These are phyloP conservation scores for Kradibia gibbosae DNA, from an alignment of 1,140 invertebrate species.

Conservation along the genomic window DNA sequence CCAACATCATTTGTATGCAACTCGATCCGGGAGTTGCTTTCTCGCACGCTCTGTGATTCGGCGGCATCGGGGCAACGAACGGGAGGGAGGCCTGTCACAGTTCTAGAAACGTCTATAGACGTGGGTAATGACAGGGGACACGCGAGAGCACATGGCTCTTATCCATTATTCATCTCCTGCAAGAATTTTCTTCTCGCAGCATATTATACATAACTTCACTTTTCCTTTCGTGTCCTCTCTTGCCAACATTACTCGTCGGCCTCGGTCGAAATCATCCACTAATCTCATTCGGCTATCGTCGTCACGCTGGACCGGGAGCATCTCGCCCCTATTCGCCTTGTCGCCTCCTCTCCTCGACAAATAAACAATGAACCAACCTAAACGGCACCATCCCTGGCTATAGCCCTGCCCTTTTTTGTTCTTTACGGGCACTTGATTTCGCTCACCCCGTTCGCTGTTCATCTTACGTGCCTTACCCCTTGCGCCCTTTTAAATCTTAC, in stretches of 20 bases:
- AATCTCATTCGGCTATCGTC: constrained; percentile 12
- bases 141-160: constrained; percentile 40
- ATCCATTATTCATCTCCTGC: constrained; percentile 49
- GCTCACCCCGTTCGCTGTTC: neutral
- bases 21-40: neutral
- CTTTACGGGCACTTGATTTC: constrained; percentile 30
- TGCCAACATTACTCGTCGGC: too few relatives aligned
- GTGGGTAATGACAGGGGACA: constrained; percentile 46
- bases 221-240: neutral
- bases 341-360: neutral
- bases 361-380: constrained; percentile 4
- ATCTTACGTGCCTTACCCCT: neutral
- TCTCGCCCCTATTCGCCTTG: neutral
- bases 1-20: constrained; percentile 61
- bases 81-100: constrained; percentile 26
- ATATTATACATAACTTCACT: constrained; percentile 42
- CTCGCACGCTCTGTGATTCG: neutral
- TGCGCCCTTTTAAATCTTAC: too few relatives aligned
- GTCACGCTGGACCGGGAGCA: neutral
- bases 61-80: constrained; percentile 9
- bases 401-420: neutral
- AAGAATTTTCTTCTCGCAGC: constrained; percentile 18
- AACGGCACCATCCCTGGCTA: constrained; percentile 27
- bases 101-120: constrained; percentile 5
- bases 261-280: constrained; percentile 15